These are phyloP conservation scores for Anagrus nilaparvatae DNA, from an alignment of 1,140 invertebrate species.

Conservation along the genomic window DNA sequence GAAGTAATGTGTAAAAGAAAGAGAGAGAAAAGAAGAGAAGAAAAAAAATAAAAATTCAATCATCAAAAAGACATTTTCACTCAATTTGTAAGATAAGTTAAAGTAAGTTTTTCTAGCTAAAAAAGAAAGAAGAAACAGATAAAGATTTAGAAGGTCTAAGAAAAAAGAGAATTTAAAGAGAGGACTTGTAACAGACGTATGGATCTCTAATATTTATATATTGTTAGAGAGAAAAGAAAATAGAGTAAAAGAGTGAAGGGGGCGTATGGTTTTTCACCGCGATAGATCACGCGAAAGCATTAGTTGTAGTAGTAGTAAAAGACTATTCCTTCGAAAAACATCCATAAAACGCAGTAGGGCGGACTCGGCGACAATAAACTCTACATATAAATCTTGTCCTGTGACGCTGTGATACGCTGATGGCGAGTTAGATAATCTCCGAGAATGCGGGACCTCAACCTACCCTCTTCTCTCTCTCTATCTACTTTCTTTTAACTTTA, in stretches of 20 bases:
- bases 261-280: conserved; percentile 26
- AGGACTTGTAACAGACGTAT: too few relatives aligned
- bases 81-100: too few relatives aligned
- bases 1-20: too few relatives aligned
- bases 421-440: conserved; percentile 45
- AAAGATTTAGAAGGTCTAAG: conserved; percentile 3
- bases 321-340: conserved; percentile 44
- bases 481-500: conserved; percentile 9
- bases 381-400: conserved; percentile 45
- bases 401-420: conserved; percentile 45
- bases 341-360: conserved; percentile 46
- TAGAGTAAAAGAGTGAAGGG: conserved; percentile 10
- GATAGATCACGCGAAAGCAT: conserved; percentile 43
- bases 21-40: too few relatives aligned
- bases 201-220: too few relatives aligned
- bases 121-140: too few relatives aligned
- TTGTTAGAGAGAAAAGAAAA: conserved; percentile 19
- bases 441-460: conserved; percentile 40
- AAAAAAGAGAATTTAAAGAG: not conserved
- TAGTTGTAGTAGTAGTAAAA: too few relatives aligned
- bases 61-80: too few relatives aligned
- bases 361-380: conserved; percentile 46
- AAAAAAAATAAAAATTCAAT: too few relatives aligned
- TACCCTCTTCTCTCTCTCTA: conserved; percentile 14
- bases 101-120: too few relatives aligned